Evolutionary conservation across 2,888 invertebrate species (phyloP), one percentile per base, ranked within the genome.

Genomic region (Melipona beecheii): DNA sequence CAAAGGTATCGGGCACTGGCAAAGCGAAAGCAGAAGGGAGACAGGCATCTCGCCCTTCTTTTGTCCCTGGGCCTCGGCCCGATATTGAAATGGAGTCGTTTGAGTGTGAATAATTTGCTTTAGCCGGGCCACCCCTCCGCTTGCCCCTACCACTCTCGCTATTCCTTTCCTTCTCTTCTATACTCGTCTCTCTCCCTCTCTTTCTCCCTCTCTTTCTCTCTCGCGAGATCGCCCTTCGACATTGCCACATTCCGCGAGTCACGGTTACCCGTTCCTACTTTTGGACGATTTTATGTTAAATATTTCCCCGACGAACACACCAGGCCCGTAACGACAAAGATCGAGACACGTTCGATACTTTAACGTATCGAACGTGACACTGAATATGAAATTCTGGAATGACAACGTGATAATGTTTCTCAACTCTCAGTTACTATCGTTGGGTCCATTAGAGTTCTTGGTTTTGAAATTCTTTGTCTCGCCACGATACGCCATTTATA

Each of bases 71-170:
- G 90, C 91, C 91, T 91, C 91, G 93, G 93, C 91, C 95, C 95
- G 95, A 95, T 96, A 96, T 96, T 96, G 96, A 96, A 96, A 96
- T 96, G 96, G 96, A 96, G 95, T 96, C 96, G 96, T 96, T 96
- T 96, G 96, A 96, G 95, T 95, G 96, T 96, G 95, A 96, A 95
- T 96, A 96, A 96, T 96, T 96, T 96, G 96, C 96, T 96, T 96
- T 96, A 95, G 95, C 94, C 93, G 93, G 93, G 91, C 90, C 90
- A 90, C 89, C 93, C 91, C 90, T 89, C 91, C 91, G 88, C 90
- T 90, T 89, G 89, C 91, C 91, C 87, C 88, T 86, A 78, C 83
- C 90, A 84, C 74, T 11, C 43, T 75, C 84, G 73, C 82, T 78
- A 76, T 79, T 43, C 81, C 78, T 69, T 76, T 78, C 70, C 74